Evolutionary conservation across 2,113 vertebrate genomes (phyloP), one percentile per base, ranked within the genome.

Genomic region (Anthoscopus minutus): DNA sequence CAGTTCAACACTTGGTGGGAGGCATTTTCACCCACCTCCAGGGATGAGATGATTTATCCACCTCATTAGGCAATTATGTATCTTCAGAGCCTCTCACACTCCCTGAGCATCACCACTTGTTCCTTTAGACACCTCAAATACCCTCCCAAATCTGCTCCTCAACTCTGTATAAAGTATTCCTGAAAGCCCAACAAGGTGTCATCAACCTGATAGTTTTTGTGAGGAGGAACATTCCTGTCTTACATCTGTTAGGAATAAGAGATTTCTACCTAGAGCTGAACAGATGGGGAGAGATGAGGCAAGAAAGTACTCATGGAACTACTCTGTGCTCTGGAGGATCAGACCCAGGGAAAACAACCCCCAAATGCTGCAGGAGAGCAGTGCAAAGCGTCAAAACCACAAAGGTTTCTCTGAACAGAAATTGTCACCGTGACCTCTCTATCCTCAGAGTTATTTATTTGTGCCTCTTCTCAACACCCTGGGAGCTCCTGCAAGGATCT

Each of bases 171-270:
- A 9, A 70, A 66, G 11, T 8, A 25, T 24, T 66, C 37, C 65
- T 51, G 57, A 48, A 53, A 66, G 65, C 50, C 51, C 44, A 37
- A 27, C 54, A 70, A 57, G 66, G 82, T 53, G 45, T 28, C 0
- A 9, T 2, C 35, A 38, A 54, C 54, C 13, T 0, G 0, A 20
- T 7, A 20, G 60, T 20, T 86, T 44, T 38, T 10, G 1, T 21
- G 50, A 66, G 37, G 15, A 12, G 27, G 37, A 84, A 48, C 15
- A 2, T 10, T 69, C 45, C 54, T 69, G n/a, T 15, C 51, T 57
- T 54, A 13, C 11, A 73, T 72, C 47, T 37, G 35, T 1, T 20
- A n/a, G 9, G 33, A 42, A 13, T 9, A 38, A 40, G 38, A 89
- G 40, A 54, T 50, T 48, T 66, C 35, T 15, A 21, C 35, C 38